Conservation (phyloP, 2,888 invertebrate genomes). For the Plutella xylostella region DNA sequence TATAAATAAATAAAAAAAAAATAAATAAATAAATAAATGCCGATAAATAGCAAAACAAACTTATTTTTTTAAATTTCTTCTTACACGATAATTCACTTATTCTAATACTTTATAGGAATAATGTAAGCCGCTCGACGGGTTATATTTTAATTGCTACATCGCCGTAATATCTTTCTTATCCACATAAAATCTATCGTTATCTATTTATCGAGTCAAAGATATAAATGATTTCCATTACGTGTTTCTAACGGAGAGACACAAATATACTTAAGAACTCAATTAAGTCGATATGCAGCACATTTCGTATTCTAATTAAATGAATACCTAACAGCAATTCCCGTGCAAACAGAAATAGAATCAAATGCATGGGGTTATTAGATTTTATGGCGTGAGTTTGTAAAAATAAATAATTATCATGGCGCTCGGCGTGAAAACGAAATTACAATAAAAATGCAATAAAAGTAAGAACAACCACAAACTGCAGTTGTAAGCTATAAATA, state of each 20-base stretch:
- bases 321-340: not conserved
- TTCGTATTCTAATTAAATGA: not conserved
- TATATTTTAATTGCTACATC: too few relatives aligned
- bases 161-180: too few relatives aligned
- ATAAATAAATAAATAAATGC: too few relatives aligned
- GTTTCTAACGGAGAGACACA: conserved; percentile 48
- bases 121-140: too few relatives aligned
- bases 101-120: too few relatives aligned
- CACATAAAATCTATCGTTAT: too few relatives aligned
- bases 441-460: conserved; percentile 39
- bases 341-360: conserved; percentile 14
- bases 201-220: too few relatives aligned
- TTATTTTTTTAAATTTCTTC: too few relatives aligned
- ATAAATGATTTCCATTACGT: too few relatives aligned
- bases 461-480: conserved; percentile 28
- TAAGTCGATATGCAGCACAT: conserved; percentile 18
- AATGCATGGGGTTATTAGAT: conserved; percentile 22
- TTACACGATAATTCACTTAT: too few relatives aligned
- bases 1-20: too few relatives aligned
- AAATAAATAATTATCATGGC: conserved; percentile 27
- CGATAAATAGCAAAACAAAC: too few relatives aligned
- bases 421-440: conserved; percentile 29
- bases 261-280: conserved; percentile 50
- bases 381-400: conserved; percentile 22
- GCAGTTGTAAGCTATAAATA: conserved; percentile 29